These are phyloP conservation scores for Petromus typicus DNA, from an alignment of 2,113 vertebrate genomes.

Conservation along the genomic window DNA sequence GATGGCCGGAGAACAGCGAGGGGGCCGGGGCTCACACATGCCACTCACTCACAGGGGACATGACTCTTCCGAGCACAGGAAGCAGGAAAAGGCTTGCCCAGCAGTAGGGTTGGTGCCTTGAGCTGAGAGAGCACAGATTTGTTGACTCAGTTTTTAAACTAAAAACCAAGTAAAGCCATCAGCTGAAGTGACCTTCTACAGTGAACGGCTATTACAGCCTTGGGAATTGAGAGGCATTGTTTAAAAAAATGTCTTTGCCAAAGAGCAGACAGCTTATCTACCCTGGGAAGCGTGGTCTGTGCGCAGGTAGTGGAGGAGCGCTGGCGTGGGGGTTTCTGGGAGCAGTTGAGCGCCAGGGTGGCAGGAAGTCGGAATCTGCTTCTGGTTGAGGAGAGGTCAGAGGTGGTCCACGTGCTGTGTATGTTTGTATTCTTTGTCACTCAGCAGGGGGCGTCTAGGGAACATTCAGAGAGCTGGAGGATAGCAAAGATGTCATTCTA, in stretches of 20 bases:
- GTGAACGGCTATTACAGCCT: background rate
- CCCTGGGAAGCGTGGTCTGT: background rate
- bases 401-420: too few relatives aligned
- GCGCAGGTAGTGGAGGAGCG: rapidly evolving
- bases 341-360: too few relatives aligned
- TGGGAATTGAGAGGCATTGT: background rate
- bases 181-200: background rate
- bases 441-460: background rate
- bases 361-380: background rate
- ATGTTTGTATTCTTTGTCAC: background rate
- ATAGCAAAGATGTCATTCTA: background rate
- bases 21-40: background rate
- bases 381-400: background rate
- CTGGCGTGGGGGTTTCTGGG: rapidly evolving
- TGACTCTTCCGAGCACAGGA: rapidly evolving
- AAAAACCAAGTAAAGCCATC: background rate
- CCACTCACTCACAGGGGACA: background rate
- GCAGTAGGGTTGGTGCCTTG: background rate
- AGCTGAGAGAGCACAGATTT: background rate
- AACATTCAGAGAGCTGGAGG: too few relatives aligned
- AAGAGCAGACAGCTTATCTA: background rate
- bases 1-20: background rate
- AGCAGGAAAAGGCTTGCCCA: background rate
- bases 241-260: background rate
- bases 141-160: background rate